Conservation (phyloP, 2,888 invertebrate genomes). For the Cryptus armator region DNA sequence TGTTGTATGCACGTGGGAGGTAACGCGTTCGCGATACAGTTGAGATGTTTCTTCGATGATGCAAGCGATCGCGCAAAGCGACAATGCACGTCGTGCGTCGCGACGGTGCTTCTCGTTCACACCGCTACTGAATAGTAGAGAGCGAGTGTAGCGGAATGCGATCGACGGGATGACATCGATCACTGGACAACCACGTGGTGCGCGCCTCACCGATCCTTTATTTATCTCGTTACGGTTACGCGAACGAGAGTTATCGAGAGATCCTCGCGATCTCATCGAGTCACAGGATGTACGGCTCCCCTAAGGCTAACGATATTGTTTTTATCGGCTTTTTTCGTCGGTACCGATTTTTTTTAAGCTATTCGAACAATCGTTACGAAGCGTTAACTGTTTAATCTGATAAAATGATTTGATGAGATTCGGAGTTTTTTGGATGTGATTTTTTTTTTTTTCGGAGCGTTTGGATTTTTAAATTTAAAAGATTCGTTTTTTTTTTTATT, state of each 20-base stretch:
- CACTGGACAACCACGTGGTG: slow-evolving; percentile 47
- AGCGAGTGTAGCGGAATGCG: slow-evolving; percentile 36
- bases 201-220: slow-evolving; percentile 27
- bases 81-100: neutral
- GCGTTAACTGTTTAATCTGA: too few species aligned
- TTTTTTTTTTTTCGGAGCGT: neutral
- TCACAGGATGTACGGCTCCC: neutral
- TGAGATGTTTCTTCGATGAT: slow-evolving; percentile 75
- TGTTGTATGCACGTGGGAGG: slow-evolving; percentile 70
- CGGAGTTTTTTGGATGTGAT: neutral
- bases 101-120: neutral
- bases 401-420: slow-evolving; percentile 20
- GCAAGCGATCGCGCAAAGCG: slow-evolving; percentile 54
- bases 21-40: slow-evolving; percentile 73
- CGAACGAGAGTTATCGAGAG: neutral
- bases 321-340: too few species aligned
- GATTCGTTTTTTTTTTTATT: too few species aligned
- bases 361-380: neutral
- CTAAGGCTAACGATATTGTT: too few species aligned
- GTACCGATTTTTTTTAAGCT: too few species aligned
- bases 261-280: neutral
- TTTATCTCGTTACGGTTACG: slow-evolving; percentile 36
- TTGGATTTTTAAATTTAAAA: neutral
- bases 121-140: neutral
- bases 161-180: slow-evolving; percentile 61